Base-by-base conservation (phyloP, 2,797 vertebrate genomes). In the Diplodus puntazzo region DNA sequence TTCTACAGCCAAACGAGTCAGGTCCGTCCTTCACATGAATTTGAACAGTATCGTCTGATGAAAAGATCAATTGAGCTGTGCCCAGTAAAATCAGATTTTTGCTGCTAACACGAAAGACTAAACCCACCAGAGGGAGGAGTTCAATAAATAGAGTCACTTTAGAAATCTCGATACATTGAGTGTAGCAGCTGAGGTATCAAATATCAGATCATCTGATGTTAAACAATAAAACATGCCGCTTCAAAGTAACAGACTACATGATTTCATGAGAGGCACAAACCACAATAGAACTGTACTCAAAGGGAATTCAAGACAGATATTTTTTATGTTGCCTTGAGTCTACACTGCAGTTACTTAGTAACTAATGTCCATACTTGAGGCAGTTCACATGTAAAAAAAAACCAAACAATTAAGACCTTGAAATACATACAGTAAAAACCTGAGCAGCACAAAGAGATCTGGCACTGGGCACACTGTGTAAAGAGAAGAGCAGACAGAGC, bases 11-110 rank as follows among this genome's bases (percentile, higher is more conserved):
- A 25, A 52, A 54, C 13, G 3, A n/a, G 17, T 43, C 17, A 20
- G 30, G 16, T 46, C 39, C 30, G 52, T 50, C 49, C 20, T 71
- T 34, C 39, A 11, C 39, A 39, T 66, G 45, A 57, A 69, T 77
- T 48, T 64, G 45, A 73, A 74, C 30, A 55, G 58, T 48, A 30
- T 73, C 34, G 39, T 65, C 46, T 17, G 46, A 77, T 50, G 55
- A 18, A 77, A 79, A 78, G 62, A 85, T 82, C 78, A 77, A 77
- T 76, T 39, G 66, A 65, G 62, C 7, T 67, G 45, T 63, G 20
- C 21, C 54, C 53, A 66, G 54, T 69, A 54, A 69, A 66, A 63
- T 42, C 17, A 3, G 43, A 69, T 66, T 45, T 80, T 73, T 34
- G 5, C 34, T 55, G 20, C 42, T 42, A 64, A 60, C 42, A 70